Conservation (phyloP, 2,113 vertebrate genomes). For the Muntiacus reevesi region DNA sequence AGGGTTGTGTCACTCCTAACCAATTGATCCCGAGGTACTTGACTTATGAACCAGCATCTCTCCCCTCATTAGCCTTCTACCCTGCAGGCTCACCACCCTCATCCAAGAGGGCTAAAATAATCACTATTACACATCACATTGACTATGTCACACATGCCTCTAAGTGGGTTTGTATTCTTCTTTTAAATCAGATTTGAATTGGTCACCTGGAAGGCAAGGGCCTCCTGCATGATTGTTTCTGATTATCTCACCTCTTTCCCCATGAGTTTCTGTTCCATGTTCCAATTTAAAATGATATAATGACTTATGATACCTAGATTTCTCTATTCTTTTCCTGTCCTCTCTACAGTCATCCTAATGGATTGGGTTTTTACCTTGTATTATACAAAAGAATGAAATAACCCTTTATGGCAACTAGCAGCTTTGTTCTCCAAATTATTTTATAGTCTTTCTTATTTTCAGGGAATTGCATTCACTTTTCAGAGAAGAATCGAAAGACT, state of each 20-base stretch:
- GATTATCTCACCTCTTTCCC: background rate
- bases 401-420: background rate
- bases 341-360: background rate
- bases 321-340: background rate
- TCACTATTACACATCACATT: background rate
- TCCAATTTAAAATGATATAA: constrained; percentile 38
- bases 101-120: background rate
- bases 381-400: constrained; percentile 17
- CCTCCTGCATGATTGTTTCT: background rate
- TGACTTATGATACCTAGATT: background rate
- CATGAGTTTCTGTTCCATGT: background rate
- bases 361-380: constrained; percentile 29
- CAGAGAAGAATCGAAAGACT: background rate
- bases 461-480: constrained; percentile 29
- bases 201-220: background rate
- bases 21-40: background rate
- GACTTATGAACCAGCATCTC: background rate
- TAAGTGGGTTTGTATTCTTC: background rate
- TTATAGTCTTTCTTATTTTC: constrained; percentile 51
- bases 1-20: background rate
- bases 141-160: background rate
- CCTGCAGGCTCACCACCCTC: background rate
- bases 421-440: constrained; percentile 43
- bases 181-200: background rate
- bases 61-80: constrained; percentile 10